Conservation (phyloP, 2,797 vertebrate genomes). For the Spondyliosoma cantharus region DNA sequence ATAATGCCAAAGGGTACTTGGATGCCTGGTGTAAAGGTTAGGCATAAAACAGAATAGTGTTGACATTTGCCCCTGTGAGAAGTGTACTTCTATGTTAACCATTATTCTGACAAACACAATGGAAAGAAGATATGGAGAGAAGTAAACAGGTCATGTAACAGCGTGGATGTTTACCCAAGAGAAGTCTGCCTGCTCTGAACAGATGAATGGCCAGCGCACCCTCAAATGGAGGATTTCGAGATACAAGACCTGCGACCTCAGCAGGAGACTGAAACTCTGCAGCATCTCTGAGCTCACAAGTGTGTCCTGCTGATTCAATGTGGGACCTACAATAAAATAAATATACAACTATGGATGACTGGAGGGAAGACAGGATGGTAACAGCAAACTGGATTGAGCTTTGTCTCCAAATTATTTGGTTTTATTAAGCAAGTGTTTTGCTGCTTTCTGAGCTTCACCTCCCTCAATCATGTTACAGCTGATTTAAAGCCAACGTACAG, state of each 20-base stretch:
- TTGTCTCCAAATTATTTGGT: neutral
- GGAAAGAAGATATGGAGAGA: neutral
- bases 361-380: neutral
- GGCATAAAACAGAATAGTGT: constrained; percentile 51
- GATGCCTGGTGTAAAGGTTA: constrained; percentile 81
- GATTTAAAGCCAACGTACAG: neutral
- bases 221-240: constrained; percentile 78
- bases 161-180: constrained; percentile 86
- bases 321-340: constrained; percentile 83
- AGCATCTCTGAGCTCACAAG: constrained; percentile 88
- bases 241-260: constrained; percentile 82
- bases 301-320: constrained; percentile 90
- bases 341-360: neutral
- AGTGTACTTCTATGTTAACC: neutral
- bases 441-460: neutral
- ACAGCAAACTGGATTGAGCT: neutral
- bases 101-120: constrained; percentile 10
- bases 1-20: constrained; percentile 90
- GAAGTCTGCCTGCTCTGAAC: constrained; percentile 89
- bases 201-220: constrained; percentile 93
- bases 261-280: constrained; percentile 81
- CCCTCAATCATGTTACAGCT: neutral
- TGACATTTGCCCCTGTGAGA: constrained; percentile 8
- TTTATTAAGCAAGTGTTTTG: neutral
- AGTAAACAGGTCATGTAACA: constrained; percentile 8